These are phyloP conservation scores for Rhynchonycteris naso DNA, from an alignment of 2,797 vertebrate genomes.

Conservation along the genomic window DNA sequence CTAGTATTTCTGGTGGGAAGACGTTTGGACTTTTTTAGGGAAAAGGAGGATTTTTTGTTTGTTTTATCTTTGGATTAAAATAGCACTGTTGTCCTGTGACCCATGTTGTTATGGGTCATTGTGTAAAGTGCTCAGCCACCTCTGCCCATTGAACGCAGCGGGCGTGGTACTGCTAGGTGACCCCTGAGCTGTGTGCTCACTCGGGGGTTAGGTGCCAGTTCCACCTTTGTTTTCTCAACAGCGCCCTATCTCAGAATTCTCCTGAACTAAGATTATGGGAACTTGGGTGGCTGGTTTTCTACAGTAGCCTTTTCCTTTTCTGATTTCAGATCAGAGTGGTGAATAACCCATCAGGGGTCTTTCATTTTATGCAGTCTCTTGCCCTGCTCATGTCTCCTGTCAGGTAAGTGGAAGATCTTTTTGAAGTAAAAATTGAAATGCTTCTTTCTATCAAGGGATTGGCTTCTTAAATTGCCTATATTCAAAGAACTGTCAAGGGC, in stretches of 20 bases:
- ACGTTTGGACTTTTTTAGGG: constrained; percentile 12
- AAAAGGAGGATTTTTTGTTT: neutral
- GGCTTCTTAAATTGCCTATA: neutral
- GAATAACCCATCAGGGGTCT: constrained; percentile 91
- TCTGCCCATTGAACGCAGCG: neutral
- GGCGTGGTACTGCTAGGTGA: neutral
- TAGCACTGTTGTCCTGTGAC: neutral
- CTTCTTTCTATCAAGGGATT: neutral
- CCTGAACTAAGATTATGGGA: neutral
- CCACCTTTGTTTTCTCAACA: neutral
- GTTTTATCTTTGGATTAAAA: constrained; percentile 27
- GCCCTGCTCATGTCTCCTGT: constrained; percentile 96
- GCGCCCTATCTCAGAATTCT: neutral
- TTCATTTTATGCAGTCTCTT: constrained; percentile 98
- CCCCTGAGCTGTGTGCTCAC: neutral
- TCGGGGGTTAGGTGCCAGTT: neutral
- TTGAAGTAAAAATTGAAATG: constrained; percentile 18
- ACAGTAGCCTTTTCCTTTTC: constrained; percentile 62
- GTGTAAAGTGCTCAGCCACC: neutral
- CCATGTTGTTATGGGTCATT: neutral
- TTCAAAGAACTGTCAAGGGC: neutral
- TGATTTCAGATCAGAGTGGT: constrained; percentile 92
- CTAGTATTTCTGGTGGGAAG: constrained; percentile 11
- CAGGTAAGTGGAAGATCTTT: constrained; percentile 88
- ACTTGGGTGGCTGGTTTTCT: constrained; percentile 40